A percentile compares a stretch with the other conserved stretches of the same genome.
Evolutionary conservation across 2,797 vertebrate species (phyloP).

Genomic region (Gadopsis marmoratus): DNA sequence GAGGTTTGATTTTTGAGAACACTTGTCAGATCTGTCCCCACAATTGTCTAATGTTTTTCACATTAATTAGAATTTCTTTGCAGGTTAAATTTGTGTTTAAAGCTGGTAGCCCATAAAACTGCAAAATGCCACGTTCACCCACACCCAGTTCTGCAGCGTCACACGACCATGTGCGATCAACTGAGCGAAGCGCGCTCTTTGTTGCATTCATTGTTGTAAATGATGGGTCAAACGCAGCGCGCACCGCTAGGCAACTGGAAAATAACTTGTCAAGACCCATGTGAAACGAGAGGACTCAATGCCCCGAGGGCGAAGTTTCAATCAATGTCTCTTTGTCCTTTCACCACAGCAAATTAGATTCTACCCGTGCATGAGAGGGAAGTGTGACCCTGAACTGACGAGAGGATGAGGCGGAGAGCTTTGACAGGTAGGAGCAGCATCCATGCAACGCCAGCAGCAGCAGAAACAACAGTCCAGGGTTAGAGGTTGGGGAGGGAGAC

Average conservation of each 20-base stretch:
- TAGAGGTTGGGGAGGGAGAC: conserved; percentile 27
- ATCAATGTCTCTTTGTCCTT: conserved; percentile 90
- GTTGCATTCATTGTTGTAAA: conserved; percentile 74
- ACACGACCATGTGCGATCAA: conserved; percentile 29
- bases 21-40: neutral
- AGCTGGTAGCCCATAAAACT: neutral
- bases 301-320: conserved; percentile 85
- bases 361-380: conserved; percentile 78
- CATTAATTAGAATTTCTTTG: neutral
- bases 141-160: conserved; percentile 18
- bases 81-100: neutral
- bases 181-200: conserved; percentile 38
- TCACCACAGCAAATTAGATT: conserved; percentile 87
- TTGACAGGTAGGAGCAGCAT: conserved; percentile 77
- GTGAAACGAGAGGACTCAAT: conserved; percentile 82
- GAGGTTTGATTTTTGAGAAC: neutral
- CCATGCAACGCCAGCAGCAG: conserved; percentile 34
- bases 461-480: conserved; percentile 30
- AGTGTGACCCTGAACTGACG: conserved; percentile 86
- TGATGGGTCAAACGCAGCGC: conserved; percentile 75
- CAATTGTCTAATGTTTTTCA: neutral
- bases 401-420: conserved; percentile 75
- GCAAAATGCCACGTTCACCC: neutral
- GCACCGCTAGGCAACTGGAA: conserved; percentile 75
- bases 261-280: conserved; percentile 85